Base-by-base conservation (phyloP, 2,797 vertebrate species). In the Micropoecilia bifurca region DNA sequence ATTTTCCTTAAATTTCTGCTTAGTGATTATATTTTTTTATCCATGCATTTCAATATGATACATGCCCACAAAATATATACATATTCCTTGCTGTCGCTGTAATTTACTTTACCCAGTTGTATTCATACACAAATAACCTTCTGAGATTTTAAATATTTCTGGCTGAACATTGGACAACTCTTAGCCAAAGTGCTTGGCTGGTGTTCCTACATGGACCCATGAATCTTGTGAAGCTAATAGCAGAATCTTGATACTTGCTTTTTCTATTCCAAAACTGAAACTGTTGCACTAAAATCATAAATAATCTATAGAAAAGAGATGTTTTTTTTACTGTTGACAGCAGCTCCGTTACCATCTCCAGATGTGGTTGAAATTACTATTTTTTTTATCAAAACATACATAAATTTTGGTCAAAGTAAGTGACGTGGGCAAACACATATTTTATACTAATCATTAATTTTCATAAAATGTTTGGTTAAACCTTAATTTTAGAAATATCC, bases 401-500 rank as follows among this genome's bases (percentile, higher is more conserved):
- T 30, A 12, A 3, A 22, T 39, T 36, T 4, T 39, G 6, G 7
- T 66, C 18, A 66, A 39, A 22, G 45, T 47, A 16, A 4, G 13
- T 46, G 13, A 71, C 14, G n/a, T n/a, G 6, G 1, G 45, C 43
- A 30, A 33, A 72, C 18, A 39, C 10, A 25, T 50, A 50, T 50
- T 50, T 50, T 50, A 53, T 57, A 20, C 5, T 39, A 12, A 8
- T 69, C n/a, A 77, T 79, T 75, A 20, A 72, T 80, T 79, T 79
- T 16, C 14, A 6, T 41, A 33, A 75, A 80, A 73, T 81, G 57
- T 0, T 30, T 48, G 4, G 18, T 13, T 16, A 68, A 33, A 61
- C 20, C 75, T 16, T 8, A 28, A 36, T 76, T 53, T 50, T 75
- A 83, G 76, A 3, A 20, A 59, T 72, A 78, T 84, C 8, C 50